These are phyloP conservation scores for Drosophila recens DNA, from an alignment of 2,888 invertebrate species.

Conservation along the genomic window DNA sequence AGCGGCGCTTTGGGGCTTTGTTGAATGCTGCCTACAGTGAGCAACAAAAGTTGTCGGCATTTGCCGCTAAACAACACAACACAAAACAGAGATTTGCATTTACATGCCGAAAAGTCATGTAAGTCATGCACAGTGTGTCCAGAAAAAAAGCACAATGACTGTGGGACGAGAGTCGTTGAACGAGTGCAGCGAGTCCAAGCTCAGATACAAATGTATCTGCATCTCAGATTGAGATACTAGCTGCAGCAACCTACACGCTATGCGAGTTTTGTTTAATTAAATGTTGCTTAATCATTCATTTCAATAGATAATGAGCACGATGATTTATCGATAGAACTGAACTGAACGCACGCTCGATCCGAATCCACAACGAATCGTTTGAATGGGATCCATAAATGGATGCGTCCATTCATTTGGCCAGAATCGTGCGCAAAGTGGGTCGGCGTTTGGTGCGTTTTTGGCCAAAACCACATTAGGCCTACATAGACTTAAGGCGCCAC, in stretches of 20 bases:
- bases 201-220: conserved; percentile 19
- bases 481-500: conserved; percentile 71
- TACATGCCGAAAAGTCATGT: conserved; percentile 71
- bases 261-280: conserved; percentile 72
- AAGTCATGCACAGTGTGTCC: conserved; percentile 58
- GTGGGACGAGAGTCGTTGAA: conserved; percentile 59
- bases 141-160: conserved; percentile 12
- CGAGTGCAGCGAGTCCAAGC: conserved; percentile 34
- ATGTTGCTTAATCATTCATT: conserved; percentile 78
- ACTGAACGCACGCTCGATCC: conserved; percentile 47
- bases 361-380: conserved; percentile 6
- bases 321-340: conserved; percentile 64
- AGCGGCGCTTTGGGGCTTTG: conserved; percentile 26
- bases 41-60: conserved; percentile 46
- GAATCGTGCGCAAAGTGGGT: conserved; percentile 76
- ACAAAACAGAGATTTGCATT: conserved; percentile 63
- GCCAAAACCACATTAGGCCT: conserved; percentile 59
- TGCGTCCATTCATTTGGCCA: conserved; percentile 61
- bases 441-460: conserved; percentile 56
- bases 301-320: conserved; percentile 65
- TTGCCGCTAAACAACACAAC: conserved; percentile 20
- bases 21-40: conserved; percentile 43
- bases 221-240: conserved; percentile 21
- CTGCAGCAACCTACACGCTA: conserved; percentile 40
- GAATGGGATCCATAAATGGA: conserved; percentile 59